Conservation (phyloP, 2,888 invertebrate genomes). For the Caenorhabditis doughertyi region DNA sequence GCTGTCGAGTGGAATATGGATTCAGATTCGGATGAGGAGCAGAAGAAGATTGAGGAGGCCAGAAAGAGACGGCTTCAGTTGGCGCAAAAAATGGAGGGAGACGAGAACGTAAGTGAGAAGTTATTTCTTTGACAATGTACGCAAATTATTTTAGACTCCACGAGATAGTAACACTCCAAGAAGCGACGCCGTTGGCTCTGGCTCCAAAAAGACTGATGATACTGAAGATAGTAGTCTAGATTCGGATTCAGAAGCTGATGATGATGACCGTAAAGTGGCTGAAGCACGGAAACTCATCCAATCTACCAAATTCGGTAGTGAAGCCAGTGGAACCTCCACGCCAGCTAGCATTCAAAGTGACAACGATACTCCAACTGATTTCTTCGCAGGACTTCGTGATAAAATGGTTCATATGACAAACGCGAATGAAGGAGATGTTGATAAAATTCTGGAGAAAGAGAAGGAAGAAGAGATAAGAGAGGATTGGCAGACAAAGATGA, state of each 20-base stretch:
- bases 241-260: constrained; percentile 42
- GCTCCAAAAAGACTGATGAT: constrained; percentile 23
- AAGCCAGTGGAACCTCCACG: constrained; percentile 68
- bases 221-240: constrained; percentile 50
- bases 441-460: constrained; percentile 59
- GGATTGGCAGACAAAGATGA: constrained; percentile 72
- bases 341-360: constrained; percentile 48
- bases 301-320: constrained; percentile 60
- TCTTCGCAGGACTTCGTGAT: constrained; percentile 76
- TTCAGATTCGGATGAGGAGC: constrained; percentile 75
- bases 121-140: too few relatives aligned
- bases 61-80: constrained; percentile 70
- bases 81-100: constrained; percentile 62
- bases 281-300: constrained; percentile 60
- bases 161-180: constrained; percentile 29
- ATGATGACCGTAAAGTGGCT: constrained; percentile 47
- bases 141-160: constrained; percentile 50
- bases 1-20: constrained; percentile 74
- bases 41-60: constrained; percentile 75
- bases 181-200: constrained; percentile 16
- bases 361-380: constrained; percentile 73
- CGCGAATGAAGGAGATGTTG: constrained; percentile 55
- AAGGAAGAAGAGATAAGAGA: constrained; percentile 61
- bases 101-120: constrained; percentile 43
- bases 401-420: constrained; percentile 76